A percentile compares a stretch with the other conserved stretches of the same genome.
phyloP scores from a whole-genome alignment of 2,888 invertebrate species.

The Cyclophora albipunctata region DNA sequence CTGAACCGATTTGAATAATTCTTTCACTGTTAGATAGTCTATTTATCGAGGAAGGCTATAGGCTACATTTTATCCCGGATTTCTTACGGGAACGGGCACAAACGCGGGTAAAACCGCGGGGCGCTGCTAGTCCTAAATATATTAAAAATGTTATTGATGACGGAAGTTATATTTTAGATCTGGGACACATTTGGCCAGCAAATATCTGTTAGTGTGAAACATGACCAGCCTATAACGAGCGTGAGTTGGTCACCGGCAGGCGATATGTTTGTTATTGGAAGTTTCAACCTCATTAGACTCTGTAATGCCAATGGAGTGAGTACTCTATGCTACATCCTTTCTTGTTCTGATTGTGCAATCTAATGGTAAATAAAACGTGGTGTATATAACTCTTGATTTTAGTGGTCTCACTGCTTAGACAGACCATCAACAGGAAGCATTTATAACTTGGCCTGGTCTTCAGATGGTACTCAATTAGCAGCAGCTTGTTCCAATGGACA shows the following conservation, averaged over 20 bases:
- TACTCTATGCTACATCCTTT: constrained; percentile 8
- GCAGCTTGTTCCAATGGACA: constrained; percentile 96
- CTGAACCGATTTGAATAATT: no score
- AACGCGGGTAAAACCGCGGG: no score
- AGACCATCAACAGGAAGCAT: constrained; percentile 93
- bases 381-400: constrained; percentile 10
- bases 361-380: neutral
- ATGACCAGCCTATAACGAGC: constrained; percentile 94
- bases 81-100: no score
- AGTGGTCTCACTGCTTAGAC: constrained; percentile 97
- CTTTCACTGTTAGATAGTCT: no score
- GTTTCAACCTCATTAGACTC: constrained; percentile 92
- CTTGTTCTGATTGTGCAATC: neutral
- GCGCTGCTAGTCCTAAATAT: no score
- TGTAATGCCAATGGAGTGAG: constrained; percentile 95
- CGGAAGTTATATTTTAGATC: constrained; percentile 59
- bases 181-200: constrained; percentile 96
- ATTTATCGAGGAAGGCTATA: no score
- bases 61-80: no score
- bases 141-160: neutral
- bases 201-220: constrained; percentile 87
- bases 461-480: constrained; percentile 95
- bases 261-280: constrained; percentile 92
- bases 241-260: constrained; percentile 95
- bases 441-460: constrained; percentile 93